These are phyloP conservation scores for Caenorhabditis macrosperma DNA, from an alignment of 2,888 invertebrate species.

Conservation along the genomic window DNA sequence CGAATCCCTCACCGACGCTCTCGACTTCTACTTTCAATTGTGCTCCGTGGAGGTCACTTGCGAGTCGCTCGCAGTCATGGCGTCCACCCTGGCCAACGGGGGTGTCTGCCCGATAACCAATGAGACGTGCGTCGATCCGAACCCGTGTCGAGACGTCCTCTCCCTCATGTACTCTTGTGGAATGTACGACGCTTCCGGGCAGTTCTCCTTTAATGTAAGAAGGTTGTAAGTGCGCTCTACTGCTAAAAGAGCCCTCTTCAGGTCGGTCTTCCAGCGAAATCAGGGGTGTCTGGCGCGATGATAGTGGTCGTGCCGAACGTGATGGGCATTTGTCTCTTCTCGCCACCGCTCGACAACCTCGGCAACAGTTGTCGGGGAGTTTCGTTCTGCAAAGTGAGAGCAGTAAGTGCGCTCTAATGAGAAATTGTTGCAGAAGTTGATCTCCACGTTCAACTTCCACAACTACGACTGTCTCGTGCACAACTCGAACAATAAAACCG, in stretches of 20 bases:
- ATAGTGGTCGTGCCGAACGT: constrained; percentile 95
- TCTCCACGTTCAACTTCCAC: constrained; percentile 91
- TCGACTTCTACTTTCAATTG: constrained; percentile 84
- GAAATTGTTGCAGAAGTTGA: constrained; percentile 76
- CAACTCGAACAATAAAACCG: constrained; percentile 59
- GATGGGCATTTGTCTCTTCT: constrained; percentile 95
- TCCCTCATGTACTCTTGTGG: constrained; percentile 98
- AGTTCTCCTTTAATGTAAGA: constrained; percentile 88
- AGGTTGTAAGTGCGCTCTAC: too few species aligned
- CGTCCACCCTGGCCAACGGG: constrained; percentile 95
- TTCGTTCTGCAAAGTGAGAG: constrained; percentile 87
- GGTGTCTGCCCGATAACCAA: constrained; percentile 78
- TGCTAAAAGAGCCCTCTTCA: constrained; percentile 65
- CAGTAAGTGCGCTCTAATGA: too few species aligned
- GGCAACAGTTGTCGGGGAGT: constrained; percentile 94
- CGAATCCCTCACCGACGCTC: constrained; percentile 81
- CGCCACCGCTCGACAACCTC: constrained; percentile 90
- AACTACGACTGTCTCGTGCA: constrained; percentile 85
- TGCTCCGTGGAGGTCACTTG: constrained; percentile 96
- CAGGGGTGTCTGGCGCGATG: constrained; percentile 89
- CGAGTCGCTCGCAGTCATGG: constrained; percentile 93
- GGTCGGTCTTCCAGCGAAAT: constrained; percentile 83
- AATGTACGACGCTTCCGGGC: constrained; percentile 81
- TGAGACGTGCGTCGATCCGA: constrained; percentile 82
- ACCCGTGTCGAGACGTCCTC: constrained; percentile 94